These are phyloP conservation scores for Dufourea novaeangliae DNA, from an alignment of 1,140 invertebrate genomes.

Conservation along the genomic window DNA sequence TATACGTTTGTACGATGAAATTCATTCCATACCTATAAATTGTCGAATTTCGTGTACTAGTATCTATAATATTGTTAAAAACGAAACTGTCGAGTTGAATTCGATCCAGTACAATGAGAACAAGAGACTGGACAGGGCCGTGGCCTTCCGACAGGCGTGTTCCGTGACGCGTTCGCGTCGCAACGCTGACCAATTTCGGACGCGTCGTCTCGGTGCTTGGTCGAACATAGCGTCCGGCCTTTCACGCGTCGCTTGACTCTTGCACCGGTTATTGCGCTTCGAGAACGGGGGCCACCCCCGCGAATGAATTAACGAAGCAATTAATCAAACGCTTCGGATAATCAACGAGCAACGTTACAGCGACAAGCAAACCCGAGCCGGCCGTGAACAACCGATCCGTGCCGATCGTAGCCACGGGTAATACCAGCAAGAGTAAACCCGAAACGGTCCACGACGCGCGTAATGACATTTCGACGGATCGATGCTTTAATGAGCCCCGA, in stretches of 20 bases:
- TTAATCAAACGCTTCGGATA: conserved; percentile 59
- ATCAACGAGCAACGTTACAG: conserved; percentile 29
- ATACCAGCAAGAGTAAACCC: conserved; percentile 22
- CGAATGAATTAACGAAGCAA: conserved; percentile 52
- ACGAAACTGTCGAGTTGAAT: too few relatives aligned
- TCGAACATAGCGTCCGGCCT: conserved; percentile 5
- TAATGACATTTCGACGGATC: conserved; percentile 45
- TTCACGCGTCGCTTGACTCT: conserved; percentile 26
- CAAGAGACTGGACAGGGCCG: too few relatives aligned
- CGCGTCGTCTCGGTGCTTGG: background rate
- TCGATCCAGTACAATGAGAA: too few relatives aligned
- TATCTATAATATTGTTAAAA: too few relatives aligned
- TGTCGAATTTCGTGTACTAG: too few relatives aligned
- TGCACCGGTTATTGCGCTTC: conserved; percentile 33
- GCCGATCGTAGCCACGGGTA: conserved; percentile 24
- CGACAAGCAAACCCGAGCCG: background rate
- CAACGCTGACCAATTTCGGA: background rate
- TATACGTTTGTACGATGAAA: too few relatives aligned
- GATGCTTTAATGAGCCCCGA: conserved; percentile 32
- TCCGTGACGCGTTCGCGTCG: background rate
- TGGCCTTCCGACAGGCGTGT: background rate
- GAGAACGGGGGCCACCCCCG: conserved; percentile 9
- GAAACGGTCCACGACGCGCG: conserved; percentile 17
- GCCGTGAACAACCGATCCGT: background rate
- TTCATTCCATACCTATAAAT: too few relatives aligned